These are phyloP conservation scores for Dusona sp. DNA, from an alignment of 2,888 invertebrate genomes.

Conservation along the genomic window DNA sequence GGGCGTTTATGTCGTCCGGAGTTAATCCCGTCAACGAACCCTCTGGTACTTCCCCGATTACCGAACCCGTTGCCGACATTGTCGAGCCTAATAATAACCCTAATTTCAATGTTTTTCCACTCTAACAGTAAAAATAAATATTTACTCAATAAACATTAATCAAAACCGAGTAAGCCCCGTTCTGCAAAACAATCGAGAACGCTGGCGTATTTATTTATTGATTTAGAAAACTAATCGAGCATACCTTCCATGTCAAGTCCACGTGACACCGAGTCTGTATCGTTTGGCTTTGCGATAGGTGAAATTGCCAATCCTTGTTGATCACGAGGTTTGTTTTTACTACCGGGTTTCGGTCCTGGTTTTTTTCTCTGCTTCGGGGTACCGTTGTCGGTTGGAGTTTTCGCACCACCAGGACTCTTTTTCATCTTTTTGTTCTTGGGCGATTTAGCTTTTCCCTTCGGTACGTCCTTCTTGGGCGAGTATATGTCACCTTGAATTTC, in stretches of 20 bases:
- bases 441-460: conserved; percentile 79
- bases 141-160: background rate
- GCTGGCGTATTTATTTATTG: background rate
- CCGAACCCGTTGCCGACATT: conserved; percentile 77
- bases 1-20: conserved; percentile 80
- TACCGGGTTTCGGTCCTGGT: conserved; percentile 83
- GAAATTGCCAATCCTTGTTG: conserved; percentile 72
- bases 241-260: conserved; percentile 66
- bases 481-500: conserved; percentile 79
- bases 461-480: conserved; percentile 80
- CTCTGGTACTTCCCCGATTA: conserved; percentile 72
- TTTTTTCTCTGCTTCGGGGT: conserved; percentile 82
- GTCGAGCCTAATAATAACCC: conserved; percentile 70
- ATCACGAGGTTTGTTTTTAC: conserved; percentile 80
- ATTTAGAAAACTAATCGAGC: background rate
- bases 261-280: conserved; percentile 68
- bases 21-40: conserved; percentile 79
- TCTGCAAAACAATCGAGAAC: background rate
- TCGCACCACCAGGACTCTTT: conserved; percentile 78
- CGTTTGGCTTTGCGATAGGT: conserved; percentile 74
- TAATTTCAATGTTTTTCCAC: background rate
- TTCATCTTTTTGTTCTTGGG: conserved; percentile 78
- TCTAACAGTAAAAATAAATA: background rate
- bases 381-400: conserved; percentile 78
- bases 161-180: background rate